Percentiles rank a stretch among this genome's conserved stretches.
These are phyloP conservation scores for Pachypsylla venusta DNA, from an alignment of 1,140 invertebrate genomes.

Conservation along the genomic window DNA sequence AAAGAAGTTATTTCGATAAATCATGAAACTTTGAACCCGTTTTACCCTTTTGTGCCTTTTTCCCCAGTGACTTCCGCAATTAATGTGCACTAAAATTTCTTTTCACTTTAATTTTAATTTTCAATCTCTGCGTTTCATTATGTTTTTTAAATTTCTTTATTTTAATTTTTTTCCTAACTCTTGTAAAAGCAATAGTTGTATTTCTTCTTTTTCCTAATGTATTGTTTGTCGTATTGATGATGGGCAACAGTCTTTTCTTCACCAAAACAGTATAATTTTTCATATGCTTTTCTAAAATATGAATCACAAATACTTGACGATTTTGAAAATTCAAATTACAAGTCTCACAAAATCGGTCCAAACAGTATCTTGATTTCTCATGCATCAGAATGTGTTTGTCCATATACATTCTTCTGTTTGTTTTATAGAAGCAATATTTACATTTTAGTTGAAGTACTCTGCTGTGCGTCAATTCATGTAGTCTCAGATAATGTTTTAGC, in stretches of 20 bases:
- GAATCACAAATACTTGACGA: background rate
- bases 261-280: background rate
- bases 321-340: background rate
- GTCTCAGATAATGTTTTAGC: background rate
- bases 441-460: background rate
- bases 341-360: constrained; percentile 1
- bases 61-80: too few species aligned
- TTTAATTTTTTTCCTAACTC: background rate
- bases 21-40: too few species aligned
- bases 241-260: background rate
- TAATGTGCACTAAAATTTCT: too few species aligned
- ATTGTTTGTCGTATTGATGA: background rate
- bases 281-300: background rate
- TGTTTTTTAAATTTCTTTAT: background rate
- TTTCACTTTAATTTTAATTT: too few species aligned
- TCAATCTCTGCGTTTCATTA: too few species aligned
- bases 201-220: background rate
- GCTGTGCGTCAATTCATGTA: background rate
- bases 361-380: background rate
- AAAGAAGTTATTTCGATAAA: too few species aligned
- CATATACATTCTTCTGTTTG: constrained; percentile 2
- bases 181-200: background rate
- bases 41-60: too few species aligned
- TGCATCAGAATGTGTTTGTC: background rate
- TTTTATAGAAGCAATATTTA: constrained; percentile 5